Evolutionary conservation across 37 sponge, comb jelly and placozoan genomes (phyloP).

Genomic region (Spongilla lacustris): DNA sequence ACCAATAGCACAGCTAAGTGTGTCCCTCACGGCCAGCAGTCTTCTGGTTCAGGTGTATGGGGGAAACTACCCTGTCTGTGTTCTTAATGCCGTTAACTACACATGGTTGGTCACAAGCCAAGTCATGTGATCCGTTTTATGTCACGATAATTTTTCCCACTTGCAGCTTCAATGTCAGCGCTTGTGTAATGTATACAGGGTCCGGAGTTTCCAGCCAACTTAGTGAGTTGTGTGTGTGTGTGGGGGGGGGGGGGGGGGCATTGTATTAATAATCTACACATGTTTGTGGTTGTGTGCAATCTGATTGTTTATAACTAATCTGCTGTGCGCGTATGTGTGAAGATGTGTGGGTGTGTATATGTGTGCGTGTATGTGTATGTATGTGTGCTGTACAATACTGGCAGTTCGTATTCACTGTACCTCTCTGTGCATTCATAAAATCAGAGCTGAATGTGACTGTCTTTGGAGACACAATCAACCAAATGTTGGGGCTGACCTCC

Average conservation of each 20-base stretch:
- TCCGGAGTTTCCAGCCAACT: conserved; percentile 5
- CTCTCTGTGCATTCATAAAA: no score
- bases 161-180: conserved; percentile 25
- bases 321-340: background rate
- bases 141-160: background rate
- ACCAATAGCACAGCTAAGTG: conserved; percentile 37
- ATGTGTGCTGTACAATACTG: no score
- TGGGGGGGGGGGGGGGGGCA: no score
- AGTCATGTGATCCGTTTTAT: no score
- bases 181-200: conserved; percentile 32
- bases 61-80: background rate
- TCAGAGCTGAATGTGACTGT: background rate
- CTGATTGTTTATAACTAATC: no score
- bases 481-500: no score
- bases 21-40: conserved; percentile 10
- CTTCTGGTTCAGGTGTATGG: conserved; percentile 24
- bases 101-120: conserved; percentile 14
- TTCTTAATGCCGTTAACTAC: background rate
- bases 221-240: no score
- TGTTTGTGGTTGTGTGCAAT: no score
- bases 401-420: no score
- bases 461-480: background rate
- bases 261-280: no score
- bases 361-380: conserved; percentile 11
- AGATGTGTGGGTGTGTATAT: conserved; percentile 9